A percentile compares a stretch with the other conserved stretches of the same genome.
Evolutionary conservation across 2,113 vertebrate species (phyloP).

Genomic region (Mus pahari): DNA sequence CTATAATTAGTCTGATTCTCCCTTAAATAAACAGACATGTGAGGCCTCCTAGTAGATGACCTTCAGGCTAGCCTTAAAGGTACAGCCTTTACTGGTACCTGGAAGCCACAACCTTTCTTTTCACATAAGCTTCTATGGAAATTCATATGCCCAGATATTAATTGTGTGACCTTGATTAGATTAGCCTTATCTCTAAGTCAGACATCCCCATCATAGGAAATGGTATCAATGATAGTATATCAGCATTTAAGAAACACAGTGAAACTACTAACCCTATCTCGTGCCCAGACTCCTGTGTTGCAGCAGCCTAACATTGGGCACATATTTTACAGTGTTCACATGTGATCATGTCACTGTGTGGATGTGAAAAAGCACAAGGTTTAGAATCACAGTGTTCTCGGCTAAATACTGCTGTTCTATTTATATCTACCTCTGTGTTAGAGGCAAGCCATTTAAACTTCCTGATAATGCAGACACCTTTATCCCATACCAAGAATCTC

Average conservation of each 20-base stretch:
- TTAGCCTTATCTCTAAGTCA: background rate
- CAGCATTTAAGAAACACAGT: background rate
- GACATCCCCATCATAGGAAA: background rate
- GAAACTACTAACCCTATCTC: background rate
- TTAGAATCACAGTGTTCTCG: background rate
- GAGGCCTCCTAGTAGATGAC: constrained; percentile 40
- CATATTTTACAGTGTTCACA: background rate
- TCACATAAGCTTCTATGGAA: background rate
- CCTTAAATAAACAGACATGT: constrained; percentile 54
- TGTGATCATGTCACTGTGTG: background rate
- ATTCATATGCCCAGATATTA: constrained; percentile 6
- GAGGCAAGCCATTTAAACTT: background rate
- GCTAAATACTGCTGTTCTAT: background rate
- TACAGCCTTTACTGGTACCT: constrained; percentile 37
- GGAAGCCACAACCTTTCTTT: background rate
- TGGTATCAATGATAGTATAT: background rate
- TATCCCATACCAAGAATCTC: background rate
- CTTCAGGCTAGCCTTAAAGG: constrained; percentile 50
- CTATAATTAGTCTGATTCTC: constrained; percentile 54
- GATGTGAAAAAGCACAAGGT: background rate
- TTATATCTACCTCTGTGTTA: constrained; percentile 5
- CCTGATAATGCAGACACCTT: background rate
- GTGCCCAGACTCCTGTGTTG: background rate
- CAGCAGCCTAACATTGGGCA: background rate
- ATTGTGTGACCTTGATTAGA: background rate